Evolutionary conservation across 2,113 vertebrate species (phyloP), one percentile per base, ranked within the genome.

Genomic region (Electrona antarctica): DNA sequence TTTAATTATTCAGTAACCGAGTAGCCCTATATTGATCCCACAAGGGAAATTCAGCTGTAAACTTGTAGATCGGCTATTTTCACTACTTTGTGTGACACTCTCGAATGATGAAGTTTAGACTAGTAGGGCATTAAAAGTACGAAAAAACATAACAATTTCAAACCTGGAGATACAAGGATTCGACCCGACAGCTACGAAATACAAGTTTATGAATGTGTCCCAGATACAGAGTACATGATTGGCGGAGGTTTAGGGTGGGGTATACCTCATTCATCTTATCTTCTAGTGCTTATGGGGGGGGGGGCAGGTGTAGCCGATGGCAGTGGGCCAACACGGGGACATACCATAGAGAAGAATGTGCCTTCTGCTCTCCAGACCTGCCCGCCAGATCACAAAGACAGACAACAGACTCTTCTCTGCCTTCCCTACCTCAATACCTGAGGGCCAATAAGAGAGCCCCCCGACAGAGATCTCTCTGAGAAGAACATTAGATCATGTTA

Each of bases 401-500:
- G 33, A 41, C 33, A 58, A 60, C 46, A 7, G 41, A 13, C 62
- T 67, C 33, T 33, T 60, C 72, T 56, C 45, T 54, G 21, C 50
- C 45, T 48, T 7, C 41, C 57, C 60, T 28, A 15, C 48, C 52
- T 46, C 51, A 9, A 50, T 60, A 54, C 76, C 69, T 46, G 2
- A 52, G 70, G 46, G 14, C 65, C 29, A 14, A 54, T 21, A 21
- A 21, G 8, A 47, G 60, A 33, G 59, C 21, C 21, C 8, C 33
- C 60, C 33, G 14, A 1, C 60, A 64, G 64, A 64, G 69, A 57
- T 79, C 60, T 73, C 64, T 33, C 11, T 8, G 13, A 8, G 71
- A 77, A 77, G 70, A 77, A 86, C 82, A 85, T 85, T 83, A 85
- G 52, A 57, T 71, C 70, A 74, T 74, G 78, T 83, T 81, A 81